Evolutionary conservation across 2,797 vertebrate genomes (phyloP).

Genomic region (Leptodactylus fallax): DNA sequence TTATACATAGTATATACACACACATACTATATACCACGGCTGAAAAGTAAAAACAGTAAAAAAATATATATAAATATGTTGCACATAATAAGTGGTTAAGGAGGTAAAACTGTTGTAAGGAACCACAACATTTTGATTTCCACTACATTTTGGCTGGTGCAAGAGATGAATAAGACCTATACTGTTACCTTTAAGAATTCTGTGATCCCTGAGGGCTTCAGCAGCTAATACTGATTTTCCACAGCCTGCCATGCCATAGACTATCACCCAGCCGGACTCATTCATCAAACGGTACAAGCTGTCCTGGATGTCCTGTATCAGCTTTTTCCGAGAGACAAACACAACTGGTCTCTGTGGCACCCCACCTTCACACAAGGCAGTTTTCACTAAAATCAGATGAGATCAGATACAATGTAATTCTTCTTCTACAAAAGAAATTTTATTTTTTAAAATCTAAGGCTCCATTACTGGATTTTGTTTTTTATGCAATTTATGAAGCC

Average conservation of each 20-base stretch:
- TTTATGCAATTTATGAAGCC: too few species aligned
- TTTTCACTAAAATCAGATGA: constrained; percentile 77
- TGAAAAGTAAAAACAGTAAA: too few species aligned
- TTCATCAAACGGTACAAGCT: constrained; percentile 81
- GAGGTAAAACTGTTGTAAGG: not conserved
- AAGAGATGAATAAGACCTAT: not conserved
- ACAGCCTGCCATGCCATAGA: constrained; percentile 97
- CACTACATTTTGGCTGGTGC: not conserved
- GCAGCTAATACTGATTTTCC: constrained; percentile 96
- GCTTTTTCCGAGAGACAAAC: constrained; percentile 86
- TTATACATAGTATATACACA: too few species aligned
- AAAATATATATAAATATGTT: too few species aligned
- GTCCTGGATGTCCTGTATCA: constrained; percentile 83
- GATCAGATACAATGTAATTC: constrained; percentile 11
- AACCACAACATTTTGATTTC: not conserved
- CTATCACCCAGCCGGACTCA: constrained; percentile 88
- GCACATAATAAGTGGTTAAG: not conserved
- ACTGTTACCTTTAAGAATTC: constrained; percentile 84
- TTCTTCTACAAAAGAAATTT: not conserved
- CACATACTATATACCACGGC: too few species aligned
- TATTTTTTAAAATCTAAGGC: not conserved
- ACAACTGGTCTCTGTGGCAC: constrained; percentile 94
- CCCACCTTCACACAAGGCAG: constrained; percentile 88
- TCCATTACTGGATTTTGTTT: too few species aligned
- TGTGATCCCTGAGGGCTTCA: constrained; percentile 88